Evolutionary conservation across 2,888 invertebrate genomes (phyloP).

Genomic region (Megaustenia siamemsis): DNA sequence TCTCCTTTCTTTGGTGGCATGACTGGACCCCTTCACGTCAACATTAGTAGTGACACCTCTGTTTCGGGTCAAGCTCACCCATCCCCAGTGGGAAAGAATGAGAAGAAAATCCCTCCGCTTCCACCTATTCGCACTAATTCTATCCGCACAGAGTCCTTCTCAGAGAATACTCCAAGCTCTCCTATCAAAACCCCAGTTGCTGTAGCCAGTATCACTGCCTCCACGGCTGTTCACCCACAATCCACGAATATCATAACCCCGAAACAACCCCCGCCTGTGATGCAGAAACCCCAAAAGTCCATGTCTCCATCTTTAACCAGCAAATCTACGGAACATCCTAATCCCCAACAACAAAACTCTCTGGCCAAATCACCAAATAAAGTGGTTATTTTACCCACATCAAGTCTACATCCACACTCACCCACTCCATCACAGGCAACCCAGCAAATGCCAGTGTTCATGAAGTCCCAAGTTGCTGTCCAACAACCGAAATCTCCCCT

Average conservation of each 20-base stretch:
- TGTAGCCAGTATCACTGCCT: slow-evolving; percentile 22
- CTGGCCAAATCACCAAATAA: slow-evolving; percentile 27
- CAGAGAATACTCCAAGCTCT: slow-evolving; percentile 20
- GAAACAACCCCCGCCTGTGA: slow-evolving; percentile 53
- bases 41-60: slow-evolving; percentile 61
- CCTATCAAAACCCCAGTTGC: slow-evolving; percentile 23
- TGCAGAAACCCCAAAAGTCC: slow-evolving; percentile 51
- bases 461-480: neutral
- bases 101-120: slow-evolving; percentile 80
- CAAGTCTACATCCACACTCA: slow-evolving; percentile 4
- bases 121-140: slow-evolving; percentile 81
- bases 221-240: slow-evolving; percentile 47
- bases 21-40: slow-evolving; percentile 62
- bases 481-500: slow-evolving; percentile 38
- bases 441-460: slow-evolving; percentile 38
- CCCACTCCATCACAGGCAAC: neutral
- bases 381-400: slow-evolving; percentile 22
- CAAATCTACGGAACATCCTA: slow-evolving; percentile 21
- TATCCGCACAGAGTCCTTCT: slow-evolving; percentile 70
- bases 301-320: slow-evolving; percentile 53
- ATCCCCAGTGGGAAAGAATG: slow-evolving; percentile 70
- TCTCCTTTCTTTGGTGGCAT: slow-evolving; percentile 50
- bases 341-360: slow-evolving; percentile 29
- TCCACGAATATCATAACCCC: slow-evolving; percentile 25
- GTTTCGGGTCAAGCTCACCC: slow-evolving; percentile 55